These are phyloP conservation scores for Nycticorax nycticorax DNA, from an alignment of 2,113 vertebrate species.

Conservation along the genomic window DNA sequence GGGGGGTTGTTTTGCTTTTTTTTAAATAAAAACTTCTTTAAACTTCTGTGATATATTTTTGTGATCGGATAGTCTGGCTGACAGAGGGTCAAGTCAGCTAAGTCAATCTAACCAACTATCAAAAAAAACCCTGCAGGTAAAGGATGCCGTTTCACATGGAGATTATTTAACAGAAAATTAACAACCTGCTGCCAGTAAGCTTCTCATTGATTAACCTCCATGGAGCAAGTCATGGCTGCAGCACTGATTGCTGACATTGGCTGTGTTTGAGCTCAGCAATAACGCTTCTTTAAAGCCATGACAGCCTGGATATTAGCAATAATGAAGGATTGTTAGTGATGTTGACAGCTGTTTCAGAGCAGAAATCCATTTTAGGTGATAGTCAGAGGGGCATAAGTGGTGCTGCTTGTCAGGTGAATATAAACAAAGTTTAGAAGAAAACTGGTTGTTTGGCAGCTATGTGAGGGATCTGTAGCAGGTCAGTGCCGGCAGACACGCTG, in stretches of 20 bases:
- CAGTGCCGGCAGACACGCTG: not conserved
- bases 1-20: not conserved
- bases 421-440: not conserved
- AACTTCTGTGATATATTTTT: not conserved
- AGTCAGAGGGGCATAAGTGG: not conserved
- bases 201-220: not conserved
- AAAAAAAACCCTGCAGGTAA: not conserved
- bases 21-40: not conserved
- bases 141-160: not conserved
- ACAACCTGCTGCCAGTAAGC: not conserved
- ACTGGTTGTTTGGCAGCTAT: not conserved
- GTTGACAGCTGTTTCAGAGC: not conserved
- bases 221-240: not conserved
- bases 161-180: slow-evolving; percentile 16
- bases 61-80: not conserved
- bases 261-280: not conserved
- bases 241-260: not conserved
- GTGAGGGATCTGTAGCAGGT: not conserved
- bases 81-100: not conserved
- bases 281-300: not conserved
- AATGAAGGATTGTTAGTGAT: not conserved
- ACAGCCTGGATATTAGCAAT: not conserved
- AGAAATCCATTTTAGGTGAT: not conserved
- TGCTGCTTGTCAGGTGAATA: not conserved
- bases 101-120: not conserved